phyloP scores from a whole-genome alignment of 2,888 invertebrate genomes.

The Dolomedes plantarius region DNA sequence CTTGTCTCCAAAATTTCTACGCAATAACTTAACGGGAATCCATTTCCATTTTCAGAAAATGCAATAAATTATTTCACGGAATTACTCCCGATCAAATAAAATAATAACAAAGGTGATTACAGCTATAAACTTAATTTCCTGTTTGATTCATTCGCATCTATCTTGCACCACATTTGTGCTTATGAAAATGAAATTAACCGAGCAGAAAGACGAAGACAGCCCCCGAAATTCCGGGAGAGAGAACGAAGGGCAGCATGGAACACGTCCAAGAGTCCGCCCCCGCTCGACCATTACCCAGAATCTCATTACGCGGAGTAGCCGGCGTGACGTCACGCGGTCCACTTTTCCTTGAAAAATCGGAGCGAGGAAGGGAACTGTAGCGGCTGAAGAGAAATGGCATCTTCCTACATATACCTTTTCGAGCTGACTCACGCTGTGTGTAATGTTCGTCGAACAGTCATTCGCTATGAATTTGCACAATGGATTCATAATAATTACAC shows the following conservation, averaged over 20 bases:
- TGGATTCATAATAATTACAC: too few species aligned
- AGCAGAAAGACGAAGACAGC: neutral
- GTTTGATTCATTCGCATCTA: too few species aligned
- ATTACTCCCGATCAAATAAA: too few species aligned
- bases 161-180: too few species aligned
- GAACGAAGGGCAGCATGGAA: neutral
- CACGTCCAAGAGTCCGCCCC: slow-evolving; percentile 27
- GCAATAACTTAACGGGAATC: too few species aligned
- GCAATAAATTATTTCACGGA: too few species aligned
- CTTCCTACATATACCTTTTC: neutral
- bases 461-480: neutral
- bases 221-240: neutral
- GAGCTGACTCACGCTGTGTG: neutral
- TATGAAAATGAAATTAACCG: too few species aligned
- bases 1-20: too few species aligned
- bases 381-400: neutral
- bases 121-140: too few species aligned
- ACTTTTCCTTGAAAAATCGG: slow-evolving; percentile 5
- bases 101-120: too few species aligned
- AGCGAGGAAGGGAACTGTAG: neutral
- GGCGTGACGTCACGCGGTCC: slow-evolving; percentile 11
- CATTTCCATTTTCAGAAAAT: too few species aligned
- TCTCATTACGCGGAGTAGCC: slow-evolving; percentile 41
- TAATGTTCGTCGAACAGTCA: neutral
- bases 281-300: slow-evolving; percentile 17